Percentiles rank a stretch among this genome's conserved stretches.
phyloP scores from a whole-genome alignment of 2,888 invertebrate genomes.

The Eledone cirrhosa region DNA sequence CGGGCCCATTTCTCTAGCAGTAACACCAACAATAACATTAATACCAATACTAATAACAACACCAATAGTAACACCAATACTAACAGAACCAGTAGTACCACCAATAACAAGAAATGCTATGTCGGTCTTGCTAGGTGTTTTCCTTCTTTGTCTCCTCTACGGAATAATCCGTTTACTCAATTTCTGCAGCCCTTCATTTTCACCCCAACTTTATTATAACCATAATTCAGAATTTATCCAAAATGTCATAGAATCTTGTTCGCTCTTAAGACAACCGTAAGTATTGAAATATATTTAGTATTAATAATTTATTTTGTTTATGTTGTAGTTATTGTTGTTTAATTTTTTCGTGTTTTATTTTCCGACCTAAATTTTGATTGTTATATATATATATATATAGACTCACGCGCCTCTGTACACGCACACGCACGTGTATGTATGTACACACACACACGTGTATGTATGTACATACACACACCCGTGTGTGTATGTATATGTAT shows the following conservation, averaged over 20 bases:
- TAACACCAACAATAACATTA: too few relatives aligned
- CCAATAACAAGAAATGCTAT: conserved; percentile 32
- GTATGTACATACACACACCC: too few relatives aligned
- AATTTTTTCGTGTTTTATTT: background rate
- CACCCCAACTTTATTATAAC: conserved; percentile 52
- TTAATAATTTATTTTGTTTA: background rate
- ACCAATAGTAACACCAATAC: too few relatives aligned
- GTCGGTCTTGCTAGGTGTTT: conserved; percentile 34
- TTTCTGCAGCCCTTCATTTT: conserved; percentile 44
- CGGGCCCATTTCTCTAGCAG: too few relatives aligned
- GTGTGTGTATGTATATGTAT: too few relatives aligned
- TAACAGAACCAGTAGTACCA: too few relatives aligned
- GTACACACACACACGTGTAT: too few relatives aligned
- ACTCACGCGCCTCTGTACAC: too few relatives aligned
- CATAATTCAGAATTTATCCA: conserved; percentile 41
- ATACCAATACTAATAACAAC: too few relatives aligned
- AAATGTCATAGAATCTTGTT: conserved; percentile 50
- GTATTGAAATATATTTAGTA: conserved; percentile 33
- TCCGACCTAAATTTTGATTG: background rate
- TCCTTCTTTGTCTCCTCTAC: conserved; percentile 36
- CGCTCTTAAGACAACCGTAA: conserved; percentile 54
- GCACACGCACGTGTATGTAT: too few relatives aligned
- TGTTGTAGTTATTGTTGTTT: background rate
- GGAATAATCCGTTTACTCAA: conserved; percentile 49
- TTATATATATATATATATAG: too few relatives aligned